Evolutionary conservation across 2,888 invertebrate species (phyloP), one percentile per base, ranked within the genome.

Genomic region (Campopleginae sp.): DNA sequence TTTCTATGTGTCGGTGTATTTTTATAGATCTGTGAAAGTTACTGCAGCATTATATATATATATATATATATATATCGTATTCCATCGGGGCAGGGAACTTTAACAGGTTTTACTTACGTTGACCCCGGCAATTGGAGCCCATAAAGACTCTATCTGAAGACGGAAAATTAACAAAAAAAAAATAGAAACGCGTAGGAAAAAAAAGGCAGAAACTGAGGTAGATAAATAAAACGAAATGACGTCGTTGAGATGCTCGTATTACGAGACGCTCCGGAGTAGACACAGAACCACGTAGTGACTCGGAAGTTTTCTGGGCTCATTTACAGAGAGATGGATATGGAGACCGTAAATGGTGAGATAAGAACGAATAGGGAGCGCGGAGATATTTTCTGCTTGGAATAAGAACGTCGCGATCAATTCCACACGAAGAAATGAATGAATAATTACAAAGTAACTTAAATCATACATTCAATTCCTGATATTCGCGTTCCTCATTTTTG

Each of bases 21-120:
- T 61, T 27, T 10, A 61, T 46, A 42, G 38, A 74, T n/a, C 2
- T n/a, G 42, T 19, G 17, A 17, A 27, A 27, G 38, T 23, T 31
- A 23, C 27, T 61, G 27, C 17, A 23, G 8, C 33, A 38, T 44
- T 54, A 38, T n/a, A 12, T 27, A 44, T 23, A 48, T 14, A 38
- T 38, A 38, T 54, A 38, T n/a, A 12, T 27, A 44, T 23, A 48
- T 14, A 38, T 38, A 38, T 7, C 1, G 38, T 63, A n/a, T 48
- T 44, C 38, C n/a, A 48, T 17, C 31, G 14, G 44, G 23, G 38
- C 38, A 10, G 12, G 27, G 44, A 70, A 14, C 31, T 66, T 74
- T 74, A 74, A 31, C 19, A 38, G 44, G 51, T 48, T 72, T 23
- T 54, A 51, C 72, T 80, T 74, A 66, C 31, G 44, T 54, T 44